A percentile compares a stretch with the other conserved stretches of the same genome.
These are phyloP conservation scores for Diadema setosum DNA, from an alignment of 35 echinoderm and acorn worm species.

Conservation along the genomic window DNA sequence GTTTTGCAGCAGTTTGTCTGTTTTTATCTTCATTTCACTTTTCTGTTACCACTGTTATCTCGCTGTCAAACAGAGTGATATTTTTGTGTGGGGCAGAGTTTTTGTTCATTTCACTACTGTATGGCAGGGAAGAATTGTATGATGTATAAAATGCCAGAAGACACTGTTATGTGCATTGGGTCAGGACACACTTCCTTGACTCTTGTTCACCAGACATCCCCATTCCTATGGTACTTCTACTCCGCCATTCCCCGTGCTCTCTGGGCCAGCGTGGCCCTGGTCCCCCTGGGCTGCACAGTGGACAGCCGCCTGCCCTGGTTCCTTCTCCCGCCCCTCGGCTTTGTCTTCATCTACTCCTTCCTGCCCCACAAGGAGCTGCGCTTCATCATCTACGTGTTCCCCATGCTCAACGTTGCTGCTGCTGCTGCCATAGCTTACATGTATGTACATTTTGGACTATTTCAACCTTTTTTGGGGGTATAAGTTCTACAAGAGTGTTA, in stretches of 20 bases:
- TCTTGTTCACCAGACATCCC: slow-evolving; percentile 56
- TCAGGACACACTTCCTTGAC: no score
- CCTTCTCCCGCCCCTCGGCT: slow-evolving; percentile 75
- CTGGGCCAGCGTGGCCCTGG: slow-evolving; percentile 52
- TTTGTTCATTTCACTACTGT: neutral
- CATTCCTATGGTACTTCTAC: slow-evolving; percentile 99
- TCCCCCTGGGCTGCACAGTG: slow-evolving; percentile 69
- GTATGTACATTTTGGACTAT: no score
- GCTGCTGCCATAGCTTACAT: slow-evolving; percentile 65
- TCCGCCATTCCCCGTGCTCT: slow-evolving; percentile 88
- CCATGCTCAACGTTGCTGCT: slow-evolving; percentile 85
- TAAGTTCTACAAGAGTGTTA: no score
- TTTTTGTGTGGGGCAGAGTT: neutral
- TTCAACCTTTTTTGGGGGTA: no score
- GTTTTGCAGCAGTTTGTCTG: no score
- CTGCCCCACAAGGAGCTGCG: slow-evolving; percentile 94
- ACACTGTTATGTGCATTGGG: no score
- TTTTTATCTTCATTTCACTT: no score
- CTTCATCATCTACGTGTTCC: slow-evolving; percentile 93
- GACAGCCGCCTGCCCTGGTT: slow-evolving; percentile 42
- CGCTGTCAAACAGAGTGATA: neutral
- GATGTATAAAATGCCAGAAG: no score
- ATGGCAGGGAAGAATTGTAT: no score
- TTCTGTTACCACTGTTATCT: no score
- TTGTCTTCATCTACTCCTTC: slow-evolving; percentile 92